Percentiles rank a stretch among this genome's conserved stretches.
Evolutionary conservation across 2,888 invertebrate genomes (phyloP).

Genomic region (Cremastinae sp.): DNA sequence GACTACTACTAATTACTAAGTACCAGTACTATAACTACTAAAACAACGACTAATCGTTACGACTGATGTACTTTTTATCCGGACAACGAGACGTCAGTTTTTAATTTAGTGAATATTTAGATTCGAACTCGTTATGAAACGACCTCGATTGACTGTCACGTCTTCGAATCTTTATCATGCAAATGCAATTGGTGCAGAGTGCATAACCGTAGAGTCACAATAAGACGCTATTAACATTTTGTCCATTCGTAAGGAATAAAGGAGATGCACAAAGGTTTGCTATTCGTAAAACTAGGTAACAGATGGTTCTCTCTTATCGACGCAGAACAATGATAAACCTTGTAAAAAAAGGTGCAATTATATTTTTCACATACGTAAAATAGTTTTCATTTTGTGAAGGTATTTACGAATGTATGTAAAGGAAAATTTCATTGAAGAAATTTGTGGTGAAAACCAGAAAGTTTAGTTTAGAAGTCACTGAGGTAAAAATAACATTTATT

Average conservation of each 20-base stretch:
- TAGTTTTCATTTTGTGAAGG: too few species aligned
- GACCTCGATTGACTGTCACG: constrained; percentile 45
- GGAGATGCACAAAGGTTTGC: constrained; percentile 12
- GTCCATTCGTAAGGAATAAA: background rate
- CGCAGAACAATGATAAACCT: constrained; percentile 16
- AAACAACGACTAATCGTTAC: too few species aligned
- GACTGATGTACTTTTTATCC: constrained; percentile 11
- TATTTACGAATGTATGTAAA: too few species aligned
- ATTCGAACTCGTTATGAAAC: constrained; percentile 2
- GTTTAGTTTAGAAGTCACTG: too few species aligned
- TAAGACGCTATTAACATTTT: constrained; percentile 20
- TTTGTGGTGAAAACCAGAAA: too few species aligned
- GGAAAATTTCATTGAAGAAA: too few species aligned
- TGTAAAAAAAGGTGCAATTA: constrained; percentile 3
- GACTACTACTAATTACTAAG: too few species aligned
- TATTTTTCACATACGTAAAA: too few species aligned
- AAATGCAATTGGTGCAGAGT: constrained; percentile 22
- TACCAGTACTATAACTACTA: too few species aligned
- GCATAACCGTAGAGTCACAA: background rate
- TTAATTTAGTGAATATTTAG: background rate
- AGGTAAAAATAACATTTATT: too few species aligned
- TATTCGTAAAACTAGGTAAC: constrained; percentile 43
- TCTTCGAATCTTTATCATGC: constrained; percentile 48
- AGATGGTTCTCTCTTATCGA: constrained; percentile 10
- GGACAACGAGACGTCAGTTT: background rate